phyloP scores from a whole-genome alignment of 2,888 invertebrate species.

The Cheilosia vernalis region DNA sequence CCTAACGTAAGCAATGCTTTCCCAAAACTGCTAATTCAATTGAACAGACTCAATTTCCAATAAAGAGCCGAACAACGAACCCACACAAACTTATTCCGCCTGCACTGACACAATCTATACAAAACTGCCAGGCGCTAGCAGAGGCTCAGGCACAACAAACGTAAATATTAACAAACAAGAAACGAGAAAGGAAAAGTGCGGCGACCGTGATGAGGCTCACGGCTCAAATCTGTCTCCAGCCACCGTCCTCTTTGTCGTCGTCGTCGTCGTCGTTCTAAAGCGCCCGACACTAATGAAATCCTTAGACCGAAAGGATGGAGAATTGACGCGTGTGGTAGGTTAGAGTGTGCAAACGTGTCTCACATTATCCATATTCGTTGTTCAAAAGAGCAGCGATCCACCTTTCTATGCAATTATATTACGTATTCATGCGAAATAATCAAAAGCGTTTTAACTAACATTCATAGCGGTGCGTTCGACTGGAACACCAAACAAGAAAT shows the following conservation, averaged over 20 bases:
- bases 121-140: not conserved
- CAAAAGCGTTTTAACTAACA: constrained; percentile 52
- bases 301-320: constrained; percentile 56
- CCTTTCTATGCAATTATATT: constrained; percentile 56
- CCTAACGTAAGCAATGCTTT: constrained; percentile 66
- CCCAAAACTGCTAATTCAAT: constrained; percentile 61
- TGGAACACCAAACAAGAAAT: constrained; percentile 5
- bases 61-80: constrained; percentile 59
- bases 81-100: constrained; percentile 20
- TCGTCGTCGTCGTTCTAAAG: constrained; percentile 1
- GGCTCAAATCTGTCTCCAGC: not conserved
- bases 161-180: constrained; percentile 32
- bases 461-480: not conserved
- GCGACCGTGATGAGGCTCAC: not conserved
- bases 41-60: constrained; percentile 68
- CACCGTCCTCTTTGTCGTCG: not conserved
- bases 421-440: constrained; percentile 67
- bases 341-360: constrained; percentile 47
- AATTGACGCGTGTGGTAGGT: constrained; percentile 51
- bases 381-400: constrained; percentile 20
- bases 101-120: constrained; percentile 32
- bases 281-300: constrained; percentile 47
- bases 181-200: constrained; percentile 18
- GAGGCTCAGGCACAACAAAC: constrained; percentile 21
- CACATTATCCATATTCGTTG: constrained; percentile 50